A percentile compares a stretch with the other conserved stretches of the same genome.
phyloP scores from a whole-genome alignment of 2,797 vertebrate genomes.

The Lophius americanus region DNA sequence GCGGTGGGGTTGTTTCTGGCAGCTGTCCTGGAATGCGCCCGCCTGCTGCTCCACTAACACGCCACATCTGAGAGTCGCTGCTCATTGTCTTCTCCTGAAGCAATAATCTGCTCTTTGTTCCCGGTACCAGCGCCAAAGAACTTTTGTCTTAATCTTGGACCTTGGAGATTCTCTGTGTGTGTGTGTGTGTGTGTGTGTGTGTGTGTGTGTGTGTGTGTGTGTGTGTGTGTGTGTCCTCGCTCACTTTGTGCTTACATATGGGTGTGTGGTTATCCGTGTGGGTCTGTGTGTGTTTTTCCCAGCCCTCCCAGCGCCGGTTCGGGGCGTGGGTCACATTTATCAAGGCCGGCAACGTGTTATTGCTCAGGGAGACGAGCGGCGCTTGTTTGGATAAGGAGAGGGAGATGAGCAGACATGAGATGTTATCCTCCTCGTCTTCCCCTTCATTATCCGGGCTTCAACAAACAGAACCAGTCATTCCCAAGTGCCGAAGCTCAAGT shows the following conservation, averaged over 20 bases:
- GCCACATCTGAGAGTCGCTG: constrained; percentile 20
- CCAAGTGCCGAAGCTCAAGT: constrained; percentile 38
- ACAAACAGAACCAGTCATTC: constrained; percentile 62
- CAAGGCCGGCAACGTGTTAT: constrained; percentile 70
- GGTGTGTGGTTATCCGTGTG: constrained; percentile 31
- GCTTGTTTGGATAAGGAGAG: constrained; percentile 70
- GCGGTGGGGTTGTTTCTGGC: constrained; percentile 55
- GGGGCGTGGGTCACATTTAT: constrained; percentile 76
- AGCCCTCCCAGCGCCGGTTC: constrained; percentile 49
- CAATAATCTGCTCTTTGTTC: constrained; percentile 38
- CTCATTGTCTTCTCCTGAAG: constrained; percentile 29
- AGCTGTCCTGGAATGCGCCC: constrained; percentile 63
- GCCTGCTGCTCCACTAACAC: constrained; percentile 50
- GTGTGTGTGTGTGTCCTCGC: not conserved
- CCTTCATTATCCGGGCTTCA: constrained; percentile 49
- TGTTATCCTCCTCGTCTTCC: constrained; percentile 54
- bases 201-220: constrained; percentile 21
- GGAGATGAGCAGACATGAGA: constrained; percentile 67
- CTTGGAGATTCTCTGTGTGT: constrained; percentile 6
- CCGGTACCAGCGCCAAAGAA: constrained; percentile 30
- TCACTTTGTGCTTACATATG: constrained; percentile 48
- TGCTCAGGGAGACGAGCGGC: constrained; percentile 64
- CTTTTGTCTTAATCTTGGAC: constrained; percentile 32
- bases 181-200: not conserved
- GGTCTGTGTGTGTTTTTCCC: constrained; percentile 72